Evolutionary conservation across 2,888 invertebrate genomes (phyloP).

Genomic region (Cynaeus angustus): DNA sequence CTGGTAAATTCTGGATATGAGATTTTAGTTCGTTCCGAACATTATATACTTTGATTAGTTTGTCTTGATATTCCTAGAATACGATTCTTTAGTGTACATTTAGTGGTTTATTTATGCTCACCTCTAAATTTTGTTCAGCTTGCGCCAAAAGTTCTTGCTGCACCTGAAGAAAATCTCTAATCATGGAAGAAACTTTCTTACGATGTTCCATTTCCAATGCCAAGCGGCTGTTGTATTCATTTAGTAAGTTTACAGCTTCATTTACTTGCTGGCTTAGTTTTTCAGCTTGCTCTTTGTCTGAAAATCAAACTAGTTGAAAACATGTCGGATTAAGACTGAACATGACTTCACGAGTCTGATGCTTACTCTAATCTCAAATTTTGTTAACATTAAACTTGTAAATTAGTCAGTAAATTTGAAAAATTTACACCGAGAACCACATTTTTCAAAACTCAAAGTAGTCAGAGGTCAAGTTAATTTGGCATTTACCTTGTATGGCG

Average conservation of each 20-base stretch:
- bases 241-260: conserved; percentile 89
- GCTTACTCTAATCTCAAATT: no score
- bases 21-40: conserved; percentile 93
- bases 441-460: no score
- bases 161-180: conserved; percentile 89
- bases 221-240: conserved; percentile 91
- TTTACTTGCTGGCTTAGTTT: conserved; percentile 88
- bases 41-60: conserved; percentile 88
- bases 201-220: conserved; percentile 92
- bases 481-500: conserved; percentile 85
- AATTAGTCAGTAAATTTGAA: no score
- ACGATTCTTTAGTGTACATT: not conserved
- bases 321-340: no score
- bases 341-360: no score
- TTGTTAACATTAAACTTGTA: conserved; percentile 78
- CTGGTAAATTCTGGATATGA: conserved; percentile 94
- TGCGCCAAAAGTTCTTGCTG: conserved; percentile 90
- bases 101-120: conserved; percentile 67
- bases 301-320: conserved; percentile 29
- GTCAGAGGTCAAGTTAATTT: no score
- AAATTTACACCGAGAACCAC: no score
- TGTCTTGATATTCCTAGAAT: conserved; percentile 92
- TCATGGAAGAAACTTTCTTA: conserved; percentile 88
- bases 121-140: conserved; percentile 91
- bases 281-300: conserved; percentile 86